Base-by-base conservation (phyloP, 2,888 invertebrate species). In the Noctua fimbriata region DNA sequence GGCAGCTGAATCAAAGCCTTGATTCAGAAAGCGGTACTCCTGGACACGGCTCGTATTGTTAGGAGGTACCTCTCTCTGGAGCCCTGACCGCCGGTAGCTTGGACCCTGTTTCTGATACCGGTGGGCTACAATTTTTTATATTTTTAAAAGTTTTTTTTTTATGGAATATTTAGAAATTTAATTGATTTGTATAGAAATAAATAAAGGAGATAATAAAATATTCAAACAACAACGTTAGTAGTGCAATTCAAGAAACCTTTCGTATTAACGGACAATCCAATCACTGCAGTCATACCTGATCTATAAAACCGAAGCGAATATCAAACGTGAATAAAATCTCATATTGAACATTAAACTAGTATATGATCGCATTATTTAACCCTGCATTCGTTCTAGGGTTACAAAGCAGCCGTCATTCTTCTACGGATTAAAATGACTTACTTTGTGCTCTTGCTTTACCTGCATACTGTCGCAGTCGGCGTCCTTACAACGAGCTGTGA, bases 381-480 rank as follows among this genome's bases (percentile, higher is more conserved):
- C 90, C 90, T 84, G 88, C 89, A 90, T 93, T 91, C 91, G 89
- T 89, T 91, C 80, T 88, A 89, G 86, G 88, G 88, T 91, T 90
- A 93, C 93, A 94, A 94, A 94, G 93, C 92, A 89, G 89, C 88
- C 88, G 89, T 91, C 91, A 93, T 94, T 94, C 93, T 94, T 92
- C 88, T 89, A 81, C 84, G 92, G 93, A 95, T 95, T 95, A 95
- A 94, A 94, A 94, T 93, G 90, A 93, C 92, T 92, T 93, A 94
- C 92, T 93, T 93, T 93, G 94, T 95, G 90, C 89, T 89, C 88
- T 89, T 91, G 90, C 89, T 90, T 89, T 89, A 92, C 92, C 91
- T 93, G 92, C 90, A 89, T 89, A 86, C 86, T 84, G 84, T 75
- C 81, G 80, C 83, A 83, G 84, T 78, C 87, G 89, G 73, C 78